Evolutionary conservation across 2,113 vertebrate genomes (phyloP).

Genomic region (Cyanoramphus novaezelandiae): DNA sequence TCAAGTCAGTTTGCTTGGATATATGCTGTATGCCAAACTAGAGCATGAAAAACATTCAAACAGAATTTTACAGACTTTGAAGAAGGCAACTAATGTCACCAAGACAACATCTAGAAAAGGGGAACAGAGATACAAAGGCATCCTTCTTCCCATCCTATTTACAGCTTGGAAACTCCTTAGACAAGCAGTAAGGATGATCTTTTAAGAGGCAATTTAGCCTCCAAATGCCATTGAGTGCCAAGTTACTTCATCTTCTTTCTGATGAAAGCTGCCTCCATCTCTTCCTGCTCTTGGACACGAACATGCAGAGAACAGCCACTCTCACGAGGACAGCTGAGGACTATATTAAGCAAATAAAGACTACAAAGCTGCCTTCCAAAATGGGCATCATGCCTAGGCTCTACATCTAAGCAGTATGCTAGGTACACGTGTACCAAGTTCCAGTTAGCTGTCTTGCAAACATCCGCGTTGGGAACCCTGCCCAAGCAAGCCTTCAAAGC

Average conservation of each 20-base stretch:
- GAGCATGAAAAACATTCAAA: constrained; percentile 16
- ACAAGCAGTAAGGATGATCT: constrained; percentile 10
- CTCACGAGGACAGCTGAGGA: constrained; percentile 48
- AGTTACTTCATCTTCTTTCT: constrained; percentile 37
- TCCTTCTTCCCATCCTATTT: constrained; percentile 19
- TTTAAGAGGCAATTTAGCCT: constrained; percentile 32
- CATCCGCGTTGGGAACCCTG: background rate
- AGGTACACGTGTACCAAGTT: background rate
- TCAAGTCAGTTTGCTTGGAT: background rate
- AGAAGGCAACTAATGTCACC: constrained; percentile 19
- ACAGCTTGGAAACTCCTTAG: constrained; percentile 34
- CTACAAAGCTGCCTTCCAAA: constrained; percentile 47
- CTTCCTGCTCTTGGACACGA: constrained; percentile 41
- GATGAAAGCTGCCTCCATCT: constrained; percentile 11
- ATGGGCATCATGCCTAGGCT: constrained; percentile 56
- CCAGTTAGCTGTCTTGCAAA: constrained; percentile 32
- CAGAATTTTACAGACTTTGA: constrained; percentile 15
- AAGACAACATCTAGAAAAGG: constrained; percentile 30
- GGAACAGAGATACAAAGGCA: background rate
- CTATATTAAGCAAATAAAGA: constrained; percentile 56
- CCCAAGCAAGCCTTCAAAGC: constrained; percentile 52
- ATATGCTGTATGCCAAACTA: constrained; percentile 8
- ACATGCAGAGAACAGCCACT: background rate
- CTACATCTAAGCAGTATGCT: constrained; percentile 13
- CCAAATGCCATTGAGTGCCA: background rate